Base-by-base conservation (phyloP, 2,797 vertebrate genomes). In the Glossophaga mutica region DNA sequence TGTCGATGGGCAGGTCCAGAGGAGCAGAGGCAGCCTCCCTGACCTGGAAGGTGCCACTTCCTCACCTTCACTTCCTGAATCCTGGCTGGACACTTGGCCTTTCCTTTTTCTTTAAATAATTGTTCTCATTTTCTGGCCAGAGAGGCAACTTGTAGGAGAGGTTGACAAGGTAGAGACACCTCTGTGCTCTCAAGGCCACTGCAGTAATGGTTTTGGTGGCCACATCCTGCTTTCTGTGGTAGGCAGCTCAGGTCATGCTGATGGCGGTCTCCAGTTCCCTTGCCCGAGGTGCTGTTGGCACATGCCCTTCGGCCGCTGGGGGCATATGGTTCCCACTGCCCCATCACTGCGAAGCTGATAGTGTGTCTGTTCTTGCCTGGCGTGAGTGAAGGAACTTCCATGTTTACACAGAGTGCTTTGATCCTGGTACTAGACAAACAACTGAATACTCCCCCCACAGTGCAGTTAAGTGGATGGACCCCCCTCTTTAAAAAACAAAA, bases 381-480 rank as follows among this genome's bases (percentile, higher is more conserved):
- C 39, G 2, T 11, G n/a, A 26, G 22, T 15, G 0, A 48, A 8
- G 19, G 46, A 26, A 32, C 14, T 77, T 34, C 0, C 5, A 5
- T 18, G 37, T 70, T 37, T 22, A 15, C 12, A 0, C 11, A 1
- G 24, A 10, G 15, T 21, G 59, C 44, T 68, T 34, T 50, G 74
- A 73, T 50, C 46, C 12, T 4, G n/a, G 57, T 74, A 57, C n/a
- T 55, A 16, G 22, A 34, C 37, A 46, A 9, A 10, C 44, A 18
- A 12, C 2, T 4, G 3, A 21, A 15, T 1, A 2, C 0, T 22
- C 5, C 1, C 46, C 19, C n/a, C 29, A 18, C 19, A 32, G 55
- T 9, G 34, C 42, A 24, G 24, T 52, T 18, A 24, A 57, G 29
- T 26, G 21, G 0, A 14, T 32, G 59, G 62, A 15, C 19, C 3